Base-by-base conservation (phyloP, 2,888 invertebrate species). In the Xestia rhomboidea region DNA sequence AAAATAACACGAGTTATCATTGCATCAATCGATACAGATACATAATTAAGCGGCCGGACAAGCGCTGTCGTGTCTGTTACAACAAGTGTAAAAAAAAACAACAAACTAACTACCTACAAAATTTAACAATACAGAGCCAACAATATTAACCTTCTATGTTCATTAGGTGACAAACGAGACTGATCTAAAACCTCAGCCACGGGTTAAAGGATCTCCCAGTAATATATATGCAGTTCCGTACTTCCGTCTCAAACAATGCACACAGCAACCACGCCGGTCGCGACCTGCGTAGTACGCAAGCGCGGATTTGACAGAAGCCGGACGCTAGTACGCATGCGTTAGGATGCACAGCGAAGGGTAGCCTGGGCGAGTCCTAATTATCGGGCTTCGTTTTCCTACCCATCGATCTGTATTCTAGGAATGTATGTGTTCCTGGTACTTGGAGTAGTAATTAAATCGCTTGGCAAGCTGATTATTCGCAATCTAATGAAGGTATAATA, bases 261-360 rank as follows among this genome's bases (percentile, higher is more conserved):
- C 82, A 72, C 82, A 44, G 64, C 71, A 82, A 85, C 71, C 46
- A 18, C 18, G 30, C 70, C 68, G 71, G 41, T 27, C 62, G 34
- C 41, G 46, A 7, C 46, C 44, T n/a, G 18, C 18, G 18, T 64
- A n/a, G 41, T 64, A 74, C 87, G 83, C 83, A 86, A 70, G 83
- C 83, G 86, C 84, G 72, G 49, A 13, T 34, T 77, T 86, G 83
- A 86, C 83, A 83, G 78, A 21, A 69, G 71, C 38, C 34, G 21
- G 51, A 0, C 46, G 24, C 7, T 46, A 18, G 21, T 51, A 69
- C 83, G 83, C 83, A 83, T 72, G 83, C 71, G 73, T 77, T 30
- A 30, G 82, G 60, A 76, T 76, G 70, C 75, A 77, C 79, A 24
- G 46, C 54, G 44, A 64, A 71, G 73, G 71, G 71, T 71, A 77